Evolutionary conservation across 2,888 invertebrate species (phyloP).

Genomic region (Machimus atricapillus): DNA sequence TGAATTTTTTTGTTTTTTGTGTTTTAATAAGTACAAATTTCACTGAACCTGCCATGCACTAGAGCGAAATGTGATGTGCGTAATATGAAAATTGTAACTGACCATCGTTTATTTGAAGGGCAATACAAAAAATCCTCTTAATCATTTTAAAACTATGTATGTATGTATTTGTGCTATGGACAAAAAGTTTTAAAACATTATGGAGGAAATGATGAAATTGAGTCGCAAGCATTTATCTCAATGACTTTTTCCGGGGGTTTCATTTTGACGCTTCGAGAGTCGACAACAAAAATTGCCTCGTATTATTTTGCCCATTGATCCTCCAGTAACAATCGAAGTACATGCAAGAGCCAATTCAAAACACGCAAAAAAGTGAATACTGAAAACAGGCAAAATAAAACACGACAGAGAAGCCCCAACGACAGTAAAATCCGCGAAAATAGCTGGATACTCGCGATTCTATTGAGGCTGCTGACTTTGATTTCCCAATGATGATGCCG

Average conservation of each 20-base stretch:
- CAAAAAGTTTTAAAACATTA: neutral
- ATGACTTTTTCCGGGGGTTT: neutral
- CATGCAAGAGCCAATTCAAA: slow-evolving; percentile 17
- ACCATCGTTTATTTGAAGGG: neutral
- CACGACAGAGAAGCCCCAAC: neutral
- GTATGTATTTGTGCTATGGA: neutral
- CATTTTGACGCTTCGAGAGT: slow-evolving; percentile 8
- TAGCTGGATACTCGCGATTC: slow-evolving; percentile 15
- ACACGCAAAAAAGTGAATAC: slow-evolving; percentile 1
- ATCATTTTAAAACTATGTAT: neutral
- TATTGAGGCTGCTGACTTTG: slow-evolving; percentile 34
- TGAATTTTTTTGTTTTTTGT: neutral
- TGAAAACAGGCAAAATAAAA: neutral
- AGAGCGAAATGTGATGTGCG: neutral
- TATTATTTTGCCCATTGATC: slow-evolving; percentile 43
- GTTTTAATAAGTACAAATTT: no score
- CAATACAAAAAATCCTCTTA: neutral
- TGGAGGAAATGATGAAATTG: neutral
- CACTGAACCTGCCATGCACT: neutral
- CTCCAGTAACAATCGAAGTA: slow-evolving; percentile 39
- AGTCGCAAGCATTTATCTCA: neutral
- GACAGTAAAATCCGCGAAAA: slow-evolving; percentile 22
- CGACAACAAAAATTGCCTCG: slow-evolving; percentile 42
- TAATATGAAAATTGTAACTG: neutral
- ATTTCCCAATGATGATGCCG: neutral